Percentiles rank a stretch among this genome's conserved stretches.
Conservation (phyloP, 1,140 invertebrate genomes). For the Bactericera cockerelli region DNA sequence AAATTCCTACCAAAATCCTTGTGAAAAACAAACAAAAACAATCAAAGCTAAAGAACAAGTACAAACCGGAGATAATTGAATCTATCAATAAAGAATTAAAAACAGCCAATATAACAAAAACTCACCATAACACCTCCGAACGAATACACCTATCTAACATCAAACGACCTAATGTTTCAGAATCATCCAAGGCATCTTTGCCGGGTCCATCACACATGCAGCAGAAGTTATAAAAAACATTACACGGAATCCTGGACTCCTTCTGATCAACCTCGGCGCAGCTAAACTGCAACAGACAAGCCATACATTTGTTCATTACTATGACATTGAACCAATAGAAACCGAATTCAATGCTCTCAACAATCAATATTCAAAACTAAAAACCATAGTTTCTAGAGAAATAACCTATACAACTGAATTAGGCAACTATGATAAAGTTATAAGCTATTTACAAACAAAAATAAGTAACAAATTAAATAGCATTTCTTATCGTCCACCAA, state of each 20-base stretch:
- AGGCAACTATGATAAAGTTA: neutral
- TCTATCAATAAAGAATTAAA: neutral
- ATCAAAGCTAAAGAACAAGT: neutral
- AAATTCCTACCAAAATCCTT: neutral
- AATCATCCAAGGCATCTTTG: neutral
- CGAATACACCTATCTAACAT: neutral
- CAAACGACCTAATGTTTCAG: neutral
- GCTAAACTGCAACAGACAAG: neutral
- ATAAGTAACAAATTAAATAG: neutral
- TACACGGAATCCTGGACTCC: neutral
- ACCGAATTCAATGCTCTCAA: neutral
- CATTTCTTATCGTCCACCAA: too few relatives aligned
- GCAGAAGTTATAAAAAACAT: neutral
- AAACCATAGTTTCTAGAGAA: too few relatives aligned
- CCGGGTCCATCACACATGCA: too few relatives aligned
- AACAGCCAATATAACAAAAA: neutral
- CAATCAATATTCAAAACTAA: too few relatives aligned
- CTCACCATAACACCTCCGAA: neutral
- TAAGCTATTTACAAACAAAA: neutral
- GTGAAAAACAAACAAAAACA: slow-evolving; percentile 1
- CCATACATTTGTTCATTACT: slow-evolving; percentile 4
- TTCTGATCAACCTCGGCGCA: neutral
- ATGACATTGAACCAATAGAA: neutral
- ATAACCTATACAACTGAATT: too few relatives aligned
- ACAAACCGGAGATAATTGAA: neutral